Evolutionary conservation across 2,113 vertebrate species (phyloP).

Genomic region (Poeciliopsis occidentalis): DNA sequence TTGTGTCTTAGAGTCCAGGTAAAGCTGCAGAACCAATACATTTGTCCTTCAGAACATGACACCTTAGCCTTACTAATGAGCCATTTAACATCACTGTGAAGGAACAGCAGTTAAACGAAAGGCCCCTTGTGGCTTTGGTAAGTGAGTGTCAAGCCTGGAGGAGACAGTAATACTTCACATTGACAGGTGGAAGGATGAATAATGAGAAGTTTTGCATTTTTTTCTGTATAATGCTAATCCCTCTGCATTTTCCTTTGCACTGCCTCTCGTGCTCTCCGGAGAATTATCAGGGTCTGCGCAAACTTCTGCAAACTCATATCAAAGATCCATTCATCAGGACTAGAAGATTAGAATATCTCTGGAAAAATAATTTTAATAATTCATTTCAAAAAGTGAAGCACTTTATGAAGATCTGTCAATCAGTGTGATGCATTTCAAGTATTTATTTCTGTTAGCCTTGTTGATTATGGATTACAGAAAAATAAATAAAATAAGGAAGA

Average conservation of each 20-base stretch:
- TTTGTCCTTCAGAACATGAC: slow-evolving; percentile 70
- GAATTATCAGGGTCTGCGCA: slow-evolving; percentile 6
- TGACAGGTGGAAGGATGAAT: slow-evolving; percentile 75
- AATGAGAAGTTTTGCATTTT: slow-evolving; percentile 55
- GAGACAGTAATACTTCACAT: slow-evolving; percentile 70
- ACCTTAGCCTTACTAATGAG: slow-evolving; percentile 71
- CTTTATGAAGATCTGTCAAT: neutral
- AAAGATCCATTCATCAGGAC: slow-evolving; percentile 28
- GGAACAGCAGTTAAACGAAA: slow-evolving; percentile 63
- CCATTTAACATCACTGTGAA: slow-evolving; percentile 66
- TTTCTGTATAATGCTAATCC: slow-evolving; percentile 63
- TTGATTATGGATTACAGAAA: neutral
- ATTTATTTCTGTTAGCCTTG: neutral
- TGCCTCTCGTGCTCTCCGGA: slow-evolving; percentile 24
- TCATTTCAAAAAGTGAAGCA: neutral
- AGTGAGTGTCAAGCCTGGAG: slow-evolving; percentile 58
- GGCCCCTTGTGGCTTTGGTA: slow-evolving; percentile 65
- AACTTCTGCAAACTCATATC: slow-evolving; percentile 39
- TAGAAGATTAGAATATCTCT: neutral
- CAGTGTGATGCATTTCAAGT: neutral
- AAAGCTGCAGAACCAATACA: slow-evolving; percentile 62
- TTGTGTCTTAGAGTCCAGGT: slow-evolving; percentile 54
- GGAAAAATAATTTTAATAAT: neutral
- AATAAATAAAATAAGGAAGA: too few species aligned
- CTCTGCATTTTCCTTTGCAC: slow-evolving; percentile 32